These are phyloP conservation scores for Euglossa dilemma DNA, from an alignment of 1,140 invertebrate genomes.

Conservation along the genomic window DNA sequence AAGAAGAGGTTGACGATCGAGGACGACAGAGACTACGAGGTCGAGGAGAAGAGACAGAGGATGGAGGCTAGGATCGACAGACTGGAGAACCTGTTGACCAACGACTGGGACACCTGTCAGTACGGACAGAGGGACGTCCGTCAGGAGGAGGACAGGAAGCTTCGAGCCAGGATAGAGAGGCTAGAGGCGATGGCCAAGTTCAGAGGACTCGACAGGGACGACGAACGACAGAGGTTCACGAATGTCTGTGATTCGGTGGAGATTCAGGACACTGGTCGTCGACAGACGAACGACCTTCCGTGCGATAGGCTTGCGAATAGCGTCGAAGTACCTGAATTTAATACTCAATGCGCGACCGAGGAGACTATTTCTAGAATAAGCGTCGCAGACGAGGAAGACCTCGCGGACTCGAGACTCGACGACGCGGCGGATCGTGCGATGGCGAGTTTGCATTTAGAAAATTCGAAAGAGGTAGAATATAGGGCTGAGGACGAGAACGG, in stretches of 20 bases:
- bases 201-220: background rate
- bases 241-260: background rate
- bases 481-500: conserved; percentile 4
- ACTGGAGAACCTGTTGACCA: conserved; percentile 42
- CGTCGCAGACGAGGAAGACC: background rate
- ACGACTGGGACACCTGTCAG: background rate
- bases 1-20: conserved; percentile 31
- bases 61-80: conserved; percentile 36
- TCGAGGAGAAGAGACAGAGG: conserved; percentile 23
- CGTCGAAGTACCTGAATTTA: conserved; percentile 25
- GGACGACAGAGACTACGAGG: background rate
- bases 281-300: background rate
- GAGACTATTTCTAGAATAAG: conserved; percentile 12
- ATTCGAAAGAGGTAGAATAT: background rate
- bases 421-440: conserved; percentile 13
- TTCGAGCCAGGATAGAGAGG: conserved; percentile 37
- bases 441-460: conserved; percentile 52
- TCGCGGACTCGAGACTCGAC: background rate
- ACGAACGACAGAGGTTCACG: background rate
- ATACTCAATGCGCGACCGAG: background rate
- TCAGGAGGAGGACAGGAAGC: conserved; percentile 28
- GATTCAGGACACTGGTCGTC: background rate
- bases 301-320: background rate
- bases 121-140: background rate
- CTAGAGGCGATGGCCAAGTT: conserved; percentile 26